Conservation (phyloP, 2,888 invertebrate species). For the Drosophila borealis region DNA sequence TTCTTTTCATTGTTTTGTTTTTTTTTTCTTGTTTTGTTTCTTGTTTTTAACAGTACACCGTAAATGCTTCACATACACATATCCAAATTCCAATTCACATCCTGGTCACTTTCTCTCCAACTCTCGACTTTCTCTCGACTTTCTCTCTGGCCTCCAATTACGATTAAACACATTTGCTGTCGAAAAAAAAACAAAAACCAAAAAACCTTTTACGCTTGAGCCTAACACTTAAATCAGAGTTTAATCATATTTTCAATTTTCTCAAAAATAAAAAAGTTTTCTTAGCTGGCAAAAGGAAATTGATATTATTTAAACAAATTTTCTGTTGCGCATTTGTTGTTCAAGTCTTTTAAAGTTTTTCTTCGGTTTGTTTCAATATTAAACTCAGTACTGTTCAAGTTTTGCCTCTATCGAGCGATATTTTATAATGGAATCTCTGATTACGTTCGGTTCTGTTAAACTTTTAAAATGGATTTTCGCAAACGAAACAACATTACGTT, state of each 20-base stretch:
- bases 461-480: not conserved
- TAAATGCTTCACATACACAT: conserved; percentile 60
- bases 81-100: conserved; percentile 48
- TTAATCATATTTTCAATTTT: conserved; percentile 21
- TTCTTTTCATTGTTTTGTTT: conserved; percentile 59
- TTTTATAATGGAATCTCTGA: conserved; percentile 16
- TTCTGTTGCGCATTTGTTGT: conserved; percentile 60
- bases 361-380: conserved; percentile 36
- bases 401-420: conserved; percentile 13
- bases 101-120: conserved; percentile 13
- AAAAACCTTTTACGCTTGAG: conserved; percentile 48
- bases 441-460: not conserved
- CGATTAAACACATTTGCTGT: conserved; percentile 51
- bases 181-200: conserved; percentile 14
- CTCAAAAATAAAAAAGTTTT: conserved; percentile 24
- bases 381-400: conserved; percentile 51
- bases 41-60: conserved; percentile 74
- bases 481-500: conserved; percentile 8
- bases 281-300: conserved; percentile 61
- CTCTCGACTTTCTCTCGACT: conserved; percentile 8
- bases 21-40: conserved; percentile 54
- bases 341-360: conserved; percentile 55
- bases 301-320: conserved; percentile 21
- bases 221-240: conserved; percentile 48
- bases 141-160: conserved; percentile 37